phyloP scores from a whole-genome alignment of 2,113 vertebrate species.

The Clupea harengus region DNA sequence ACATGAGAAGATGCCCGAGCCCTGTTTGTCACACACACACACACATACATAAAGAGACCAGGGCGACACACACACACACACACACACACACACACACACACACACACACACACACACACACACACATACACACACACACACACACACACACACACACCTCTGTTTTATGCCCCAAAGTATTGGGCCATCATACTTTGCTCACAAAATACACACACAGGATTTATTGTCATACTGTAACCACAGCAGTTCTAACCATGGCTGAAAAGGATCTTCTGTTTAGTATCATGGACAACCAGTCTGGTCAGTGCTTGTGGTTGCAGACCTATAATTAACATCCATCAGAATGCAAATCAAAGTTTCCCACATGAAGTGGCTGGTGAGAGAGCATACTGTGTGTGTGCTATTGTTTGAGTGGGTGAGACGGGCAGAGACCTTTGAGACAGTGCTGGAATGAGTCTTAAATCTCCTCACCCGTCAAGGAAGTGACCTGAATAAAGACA shows the following conservation, averaged over 20 bases:
- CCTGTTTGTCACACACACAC: not conserved
- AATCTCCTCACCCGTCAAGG: slow-evolving; percentile 37
- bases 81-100: slow-evolving; percentile 10
- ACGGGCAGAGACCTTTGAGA: not conserved
- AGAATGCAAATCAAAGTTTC: not conserved
- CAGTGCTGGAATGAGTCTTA: slow-evolving; percentile 15
- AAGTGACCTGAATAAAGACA: slow-evolving; percentile 61
- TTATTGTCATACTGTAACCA: no score
- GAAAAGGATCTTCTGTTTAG: no score
- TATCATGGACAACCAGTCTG: not conserved
- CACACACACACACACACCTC: not conserved
- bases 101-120: not conserved
- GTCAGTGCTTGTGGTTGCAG: not conserved
- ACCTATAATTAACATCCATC: not conserved
- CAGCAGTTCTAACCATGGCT: no score
- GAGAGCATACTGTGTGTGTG: not conserved
- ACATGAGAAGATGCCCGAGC: slow-evolving; percentile 14
- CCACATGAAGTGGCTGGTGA: not conserved
- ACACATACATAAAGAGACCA: no score
- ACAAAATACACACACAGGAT: no score
- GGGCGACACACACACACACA: not conserved
- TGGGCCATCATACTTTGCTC: no score
- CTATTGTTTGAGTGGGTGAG: not conserved
- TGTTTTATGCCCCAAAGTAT: no score
- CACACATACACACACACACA: not conserved